Evolutionary conservation across 2,113 vertebrate genomes (phyloP).

Genomic region (Macquaria ambigua): DNA sequence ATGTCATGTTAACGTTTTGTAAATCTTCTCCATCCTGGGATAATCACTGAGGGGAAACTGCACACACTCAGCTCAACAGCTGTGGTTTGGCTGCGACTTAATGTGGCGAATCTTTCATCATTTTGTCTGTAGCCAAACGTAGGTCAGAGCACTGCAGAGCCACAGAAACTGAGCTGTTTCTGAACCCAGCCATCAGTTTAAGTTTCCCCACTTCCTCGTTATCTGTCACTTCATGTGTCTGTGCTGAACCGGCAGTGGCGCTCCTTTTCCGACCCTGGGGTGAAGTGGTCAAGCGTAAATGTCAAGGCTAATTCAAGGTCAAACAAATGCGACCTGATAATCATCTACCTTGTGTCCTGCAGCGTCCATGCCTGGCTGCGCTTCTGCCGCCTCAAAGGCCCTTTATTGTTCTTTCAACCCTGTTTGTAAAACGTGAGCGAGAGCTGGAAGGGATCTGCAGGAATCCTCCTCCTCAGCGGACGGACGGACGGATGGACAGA

Average conservation of each 20-base stretch:
- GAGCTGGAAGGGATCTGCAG: background rate
- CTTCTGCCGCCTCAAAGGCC: conserved; percentile 37
- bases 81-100: conserved; percentile 28
- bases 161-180: background rate
- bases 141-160: background rate
- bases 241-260: conserved; percentile 12
- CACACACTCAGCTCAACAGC: conserved; percentile 1
- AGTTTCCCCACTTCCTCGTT: background rate
- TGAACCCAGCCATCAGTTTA: background rate
- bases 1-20: conserved; percentile 27
- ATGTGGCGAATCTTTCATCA: conserved; percentile 21
- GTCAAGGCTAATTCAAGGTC: conserved; percentile 80
- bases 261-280: conserved; percentile 10
- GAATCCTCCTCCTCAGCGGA: background rate
- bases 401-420: conserved; percentile 58
- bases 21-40: conserved; percentile 44
- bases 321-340: conserved; percentile 76
- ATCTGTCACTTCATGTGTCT: background rate
- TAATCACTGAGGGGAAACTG: conserved; percentile 36
- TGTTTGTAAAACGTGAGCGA: conserved; percentile 25
- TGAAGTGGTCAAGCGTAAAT: conserved; percentile 66
- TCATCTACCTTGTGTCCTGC: conserved; percentile 68
- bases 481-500: background rate
- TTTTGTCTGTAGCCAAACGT: background rate
- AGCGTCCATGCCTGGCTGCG: conserved; percentile 50